phyloP scores from a whole-genome alignment of 1,140 invertebrate species.

The Sitobion miscanthi region DNA sequence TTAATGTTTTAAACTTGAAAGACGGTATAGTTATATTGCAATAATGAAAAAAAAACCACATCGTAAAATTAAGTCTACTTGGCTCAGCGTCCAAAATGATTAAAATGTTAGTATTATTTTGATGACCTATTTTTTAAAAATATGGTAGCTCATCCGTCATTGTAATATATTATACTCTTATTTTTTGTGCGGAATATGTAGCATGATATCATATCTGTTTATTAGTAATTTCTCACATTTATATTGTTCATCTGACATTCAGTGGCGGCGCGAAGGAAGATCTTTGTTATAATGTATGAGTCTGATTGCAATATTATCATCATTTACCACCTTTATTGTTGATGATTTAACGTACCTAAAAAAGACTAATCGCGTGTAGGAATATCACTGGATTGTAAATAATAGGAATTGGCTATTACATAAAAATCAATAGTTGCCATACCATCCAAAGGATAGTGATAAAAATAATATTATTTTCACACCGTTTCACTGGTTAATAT shows the following conservation, averaged over 20 bases:
- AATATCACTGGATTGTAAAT: not conserved
- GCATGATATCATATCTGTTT: not conserved
- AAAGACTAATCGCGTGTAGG: no score
- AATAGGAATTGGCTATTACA: not conserved
- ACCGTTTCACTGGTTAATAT: not conserved
- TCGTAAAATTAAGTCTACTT: not conserved
- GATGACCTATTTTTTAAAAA: not conserved
- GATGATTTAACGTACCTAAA: not conserved
- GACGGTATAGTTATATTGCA: not conserved
- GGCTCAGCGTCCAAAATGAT: not conserved
- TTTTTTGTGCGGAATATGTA: not conserved
- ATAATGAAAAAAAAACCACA: not conserved
- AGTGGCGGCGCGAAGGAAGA: not conserved
- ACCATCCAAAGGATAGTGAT: not conserved
- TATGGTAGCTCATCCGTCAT: not conserved
- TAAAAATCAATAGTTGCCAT: not conserved
- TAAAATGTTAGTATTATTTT: not conserved
- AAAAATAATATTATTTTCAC: not conserved
- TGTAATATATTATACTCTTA: not conserved
- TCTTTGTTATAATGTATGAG: not conserved
- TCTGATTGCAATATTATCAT: not conserved
- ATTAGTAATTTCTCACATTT: not conserved
- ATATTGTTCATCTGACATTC: no score
- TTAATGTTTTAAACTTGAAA: not conserved
- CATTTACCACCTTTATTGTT: not conserved